Percentiles rank a stretch among this genome's conserved stretches.
phyloP scores from a whole-genome alignment of 1,140 invertebrate species.

The Zaprionus ghesquierei region DNA sequence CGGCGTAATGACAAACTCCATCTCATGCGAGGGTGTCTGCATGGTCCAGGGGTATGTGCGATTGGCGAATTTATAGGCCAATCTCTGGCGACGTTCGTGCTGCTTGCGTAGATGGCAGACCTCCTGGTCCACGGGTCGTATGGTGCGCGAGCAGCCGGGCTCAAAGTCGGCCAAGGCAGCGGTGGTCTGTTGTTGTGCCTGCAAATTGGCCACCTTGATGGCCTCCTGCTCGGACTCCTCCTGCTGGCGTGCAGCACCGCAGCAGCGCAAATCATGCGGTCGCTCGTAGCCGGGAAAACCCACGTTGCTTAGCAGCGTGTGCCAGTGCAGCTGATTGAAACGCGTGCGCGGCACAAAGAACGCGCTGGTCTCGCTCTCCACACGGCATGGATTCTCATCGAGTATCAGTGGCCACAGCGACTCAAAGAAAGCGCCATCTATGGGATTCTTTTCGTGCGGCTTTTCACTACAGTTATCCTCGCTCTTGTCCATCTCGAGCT shows the following conservation, averaged over 20 bases:
- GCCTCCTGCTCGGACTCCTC: slow-evolving; percentile 8
- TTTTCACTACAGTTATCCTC: slow-evolving; percentile 16
- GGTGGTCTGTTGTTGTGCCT: neutral
- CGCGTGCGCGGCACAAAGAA: slow-evolving; percentile 44
- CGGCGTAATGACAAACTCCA: slow-evolving; percentile 35
- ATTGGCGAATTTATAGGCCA: slow-evolving; percentile 66
- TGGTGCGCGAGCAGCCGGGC: slow-evolving; percentile 14
- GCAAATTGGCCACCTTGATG: slow-evolving; percentile 1
- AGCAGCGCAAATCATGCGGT: slow-evolving; percentile 53
- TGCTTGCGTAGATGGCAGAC: slow-evolving; percentile 1
- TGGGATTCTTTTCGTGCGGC: neutral
- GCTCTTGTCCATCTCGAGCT: neutral
- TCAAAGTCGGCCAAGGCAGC: neutral
- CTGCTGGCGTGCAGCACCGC: slow-evolving; percentile 10
- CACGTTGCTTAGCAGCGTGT: slow-evolving; percentile 47
- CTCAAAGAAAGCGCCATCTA: slow-evolving; percentile 60
- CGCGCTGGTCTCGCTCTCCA: slow-evolving; percentile 21
- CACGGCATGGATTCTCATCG: slow-evolving; percentile 58
- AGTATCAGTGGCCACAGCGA: slow-evolving; percentile 67
- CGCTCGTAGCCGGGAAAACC: slow-evolving; percentile 51
- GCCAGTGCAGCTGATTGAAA: slow-evolving; percentile 56
- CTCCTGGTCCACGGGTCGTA: slow-evolving; percentile 36
- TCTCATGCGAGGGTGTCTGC: slow-evolving; percentile 51
- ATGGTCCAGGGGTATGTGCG: slow-evolving; percentile 70
- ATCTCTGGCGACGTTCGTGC: slow-evolving; percentile 42